phyloP scores from a whole-genome alignment of 1,140 invertebrate species.

The Carcinoscorpius rotundicauda region DNA sequence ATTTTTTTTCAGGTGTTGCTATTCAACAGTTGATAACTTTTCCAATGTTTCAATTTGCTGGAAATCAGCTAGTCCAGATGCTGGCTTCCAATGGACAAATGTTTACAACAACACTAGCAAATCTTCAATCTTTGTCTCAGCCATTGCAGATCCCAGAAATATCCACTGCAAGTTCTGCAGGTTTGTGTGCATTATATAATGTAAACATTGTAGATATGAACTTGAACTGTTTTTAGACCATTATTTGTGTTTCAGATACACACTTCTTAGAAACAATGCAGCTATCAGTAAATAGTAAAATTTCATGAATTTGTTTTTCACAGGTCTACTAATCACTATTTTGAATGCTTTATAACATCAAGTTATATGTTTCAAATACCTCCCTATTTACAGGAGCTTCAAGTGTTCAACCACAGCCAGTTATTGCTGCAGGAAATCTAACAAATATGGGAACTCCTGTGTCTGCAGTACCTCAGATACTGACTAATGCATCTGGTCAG shows the following conservation, averaged over 20 bases:
- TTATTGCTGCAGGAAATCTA: constrained; percentile 13
- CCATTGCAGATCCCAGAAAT: constrained; percentile 44
- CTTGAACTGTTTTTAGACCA: too few species aligned
- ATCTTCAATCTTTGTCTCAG: constrained; percentile 63
- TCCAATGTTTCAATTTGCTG: constrained; percentile 66
- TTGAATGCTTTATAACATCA: too few species aligned
- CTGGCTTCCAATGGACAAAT: constrained; percentile 52
- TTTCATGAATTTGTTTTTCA: too few species aligned
- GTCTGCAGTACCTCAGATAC: constrained; percentile 28
- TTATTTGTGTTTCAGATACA: too few species aligned
- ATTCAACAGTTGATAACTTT: constrained; percentile 89
- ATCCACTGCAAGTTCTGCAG: constrained; percentile 51
- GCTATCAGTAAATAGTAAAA: too few species aligned
- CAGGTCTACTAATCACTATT: too few species aligned
- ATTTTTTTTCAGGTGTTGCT: constrained; percentile 55
- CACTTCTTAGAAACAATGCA: too few species aligned
- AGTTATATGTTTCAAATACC: too few species aligned
- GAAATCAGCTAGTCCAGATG: constrained; percentile 39
- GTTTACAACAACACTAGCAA: constrained; percentile 67
- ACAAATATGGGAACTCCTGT: constrained; percentile 13
- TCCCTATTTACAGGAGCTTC: background rate
- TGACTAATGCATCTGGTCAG: constrained; percentile 21
- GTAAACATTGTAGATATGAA: too few species aligned
- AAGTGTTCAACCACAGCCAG: constrained; percentile 43
- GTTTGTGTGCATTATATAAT: constrained; percentile 35